Evolutionary conservation across 2,888 invertebrate genomes (phyloP).

Genomic region (Altica lythri): DNA sequence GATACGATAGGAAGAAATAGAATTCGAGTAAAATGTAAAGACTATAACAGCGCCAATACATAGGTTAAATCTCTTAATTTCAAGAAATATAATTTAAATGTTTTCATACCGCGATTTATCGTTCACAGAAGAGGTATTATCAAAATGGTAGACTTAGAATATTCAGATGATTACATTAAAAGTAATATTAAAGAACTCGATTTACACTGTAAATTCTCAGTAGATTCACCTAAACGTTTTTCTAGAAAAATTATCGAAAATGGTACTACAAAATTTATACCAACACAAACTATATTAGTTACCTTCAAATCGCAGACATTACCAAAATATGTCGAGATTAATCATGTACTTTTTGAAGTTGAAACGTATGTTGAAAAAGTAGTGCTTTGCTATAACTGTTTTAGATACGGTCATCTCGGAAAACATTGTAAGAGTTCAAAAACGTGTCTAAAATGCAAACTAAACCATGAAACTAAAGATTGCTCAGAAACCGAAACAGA

Average conservation of each 20-base stretch:
- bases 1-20: conserved; percentile 10
- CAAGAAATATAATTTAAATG: too few species aligned
- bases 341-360: background rate
- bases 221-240: conserved; percentile 1
- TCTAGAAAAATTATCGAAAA: conserved; percentile 1
- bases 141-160: too few species aligned
- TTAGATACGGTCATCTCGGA: conserved; percentile 3
- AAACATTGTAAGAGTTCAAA: background rate
- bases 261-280: background rate
- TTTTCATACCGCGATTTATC: too few species aligned
- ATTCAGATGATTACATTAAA: too few species aligned
- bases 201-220: conserved; percentile 1
- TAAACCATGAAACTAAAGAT: background rate
- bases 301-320: background rate
- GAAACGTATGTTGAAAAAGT: conserved; percentile 6
- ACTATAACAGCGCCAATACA: conserved; percentile 1
- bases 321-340: conserved; percentile 4
- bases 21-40: conserved; percentile 4
- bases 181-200: background rate
- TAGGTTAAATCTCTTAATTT: too few species aligned
- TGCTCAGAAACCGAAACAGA: background rate
- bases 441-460: background rate
- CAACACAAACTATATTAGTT: conserved; percentile 4
- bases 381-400: conserved; percentile 7
- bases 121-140: too few species aligned